Evolutionary conservation across 2,888 invertebrate genomes (phyloP).

Genomic region (Scaeva pyrastri): DNA sequence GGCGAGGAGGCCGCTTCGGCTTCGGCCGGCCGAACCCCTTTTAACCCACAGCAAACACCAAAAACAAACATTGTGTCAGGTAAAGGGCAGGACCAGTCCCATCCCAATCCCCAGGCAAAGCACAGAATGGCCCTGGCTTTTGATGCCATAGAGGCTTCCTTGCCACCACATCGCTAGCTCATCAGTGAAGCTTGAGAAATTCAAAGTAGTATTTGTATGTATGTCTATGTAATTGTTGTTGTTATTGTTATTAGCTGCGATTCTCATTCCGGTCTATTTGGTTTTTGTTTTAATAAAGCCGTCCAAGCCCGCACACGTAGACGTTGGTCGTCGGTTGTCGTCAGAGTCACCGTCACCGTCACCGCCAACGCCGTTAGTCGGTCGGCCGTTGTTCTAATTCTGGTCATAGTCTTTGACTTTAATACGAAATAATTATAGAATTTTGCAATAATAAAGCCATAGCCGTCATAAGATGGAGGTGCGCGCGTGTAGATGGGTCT

Average conservation of each 20-base stretch:
- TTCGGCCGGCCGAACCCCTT: not conserved
- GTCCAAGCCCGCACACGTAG: not conserved
- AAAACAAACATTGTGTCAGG: conserved; percentile 24
- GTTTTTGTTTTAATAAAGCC: conserved; percentile 43
- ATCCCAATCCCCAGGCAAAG: too few species aligned
- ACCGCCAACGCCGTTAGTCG: too few species aligned
- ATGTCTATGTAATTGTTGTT: too few species aligned
- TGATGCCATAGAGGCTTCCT: too few species aligned
- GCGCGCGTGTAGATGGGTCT: not conserved
- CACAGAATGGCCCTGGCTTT: too few species aligned
- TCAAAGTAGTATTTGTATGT: conserved; percentile 2
- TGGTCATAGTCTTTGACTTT: not conserved
- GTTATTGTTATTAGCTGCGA: conserved; percentile 54
- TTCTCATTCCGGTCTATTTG: conserved; percentile 32
- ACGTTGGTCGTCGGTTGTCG: not conserved
- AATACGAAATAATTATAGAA: conserved; percentile 27
- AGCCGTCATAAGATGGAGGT: not conserved
- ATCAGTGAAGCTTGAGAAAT: conserved; percentile 22
- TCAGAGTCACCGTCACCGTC: too few species aligned
- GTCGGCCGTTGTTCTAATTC: not conserved
- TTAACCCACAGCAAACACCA: conserved; percentile 6
- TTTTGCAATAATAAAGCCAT: conserved; percentile 15
- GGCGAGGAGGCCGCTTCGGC: too few species aligned
- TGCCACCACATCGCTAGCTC: not conserved
- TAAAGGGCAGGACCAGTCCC: too few species aligned